These are phyloP conservation scores for Folsomia manolachei DNA, from an alignment of 2,888 invertebrate species.

Conservation along the genomic window DNA sequence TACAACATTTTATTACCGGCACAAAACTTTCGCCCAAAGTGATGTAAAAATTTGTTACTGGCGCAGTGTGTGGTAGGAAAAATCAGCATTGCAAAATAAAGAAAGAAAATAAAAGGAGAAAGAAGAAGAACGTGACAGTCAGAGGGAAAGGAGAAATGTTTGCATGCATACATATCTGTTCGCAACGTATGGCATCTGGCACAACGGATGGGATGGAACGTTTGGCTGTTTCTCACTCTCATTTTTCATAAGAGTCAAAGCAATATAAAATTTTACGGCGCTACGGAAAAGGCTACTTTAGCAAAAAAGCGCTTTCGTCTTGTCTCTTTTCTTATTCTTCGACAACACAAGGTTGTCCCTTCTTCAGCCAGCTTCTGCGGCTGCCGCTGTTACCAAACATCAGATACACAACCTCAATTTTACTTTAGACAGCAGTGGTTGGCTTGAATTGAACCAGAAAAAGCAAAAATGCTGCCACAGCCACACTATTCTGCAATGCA, in stretches of 20 bases:
- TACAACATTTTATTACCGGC: background rate
- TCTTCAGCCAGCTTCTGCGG: background rate
- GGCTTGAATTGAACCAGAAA: background rate
- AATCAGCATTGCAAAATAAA: constrained; percentile 6
- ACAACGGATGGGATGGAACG: background rate
- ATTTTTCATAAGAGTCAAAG: constrained; percentile 19
- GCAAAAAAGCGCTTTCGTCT: background rate
- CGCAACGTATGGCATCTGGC: constrained; percentile 25
- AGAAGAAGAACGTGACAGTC: background rate
- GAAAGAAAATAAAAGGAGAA: background rate
- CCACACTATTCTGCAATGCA: too few species aligned
- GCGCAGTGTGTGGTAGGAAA: background rate
- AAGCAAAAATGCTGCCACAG: too few species aligned
- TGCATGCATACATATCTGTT: too few species aligned
- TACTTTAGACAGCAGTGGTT: constrained; percentile 2
- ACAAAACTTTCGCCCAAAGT: background rate
- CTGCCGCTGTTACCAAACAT: too few species aligned
- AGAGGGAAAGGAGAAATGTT: background rate
- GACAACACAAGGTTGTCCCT: background rate
- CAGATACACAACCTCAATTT: too few species aligned
- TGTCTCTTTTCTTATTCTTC: background rate
- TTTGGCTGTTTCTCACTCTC: background rate
- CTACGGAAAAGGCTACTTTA: constrained; percentile 13
- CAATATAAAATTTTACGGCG: constrained; percentile 21
- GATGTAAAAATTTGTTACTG: background rate